Base-by-base conservation (phyloP, 1,140 invertebrate species). In the Drosophila biarmipes region DNA sequence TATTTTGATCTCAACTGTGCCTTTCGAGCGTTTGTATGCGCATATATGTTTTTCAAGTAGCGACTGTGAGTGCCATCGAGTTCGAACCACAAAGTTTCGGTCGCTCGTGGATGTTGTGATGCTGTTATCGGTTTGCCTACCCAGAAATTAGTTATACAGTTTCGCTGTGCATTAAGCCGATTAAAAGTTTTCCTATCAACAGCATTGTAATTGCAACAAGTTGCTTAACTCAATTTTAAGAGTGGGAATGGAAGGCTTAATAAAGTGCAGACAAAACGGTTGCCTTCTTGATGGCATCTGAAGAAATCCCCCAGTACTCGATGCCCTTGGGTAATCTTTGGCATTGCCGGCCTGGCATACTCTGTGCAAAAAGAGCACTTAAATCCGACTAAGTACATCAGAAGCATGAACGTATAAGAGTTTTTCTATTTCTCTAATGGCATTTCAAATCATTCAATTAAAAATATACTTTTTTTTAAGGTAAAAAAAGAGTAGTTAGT, bases 111-210 rank as follows among this genome's bases (percentile, higher is more conserved):
- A n/a, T 40, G 62, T 46, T 66, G 34, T 68, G 24, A 46, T 45
- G 34, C 17, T 55, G 40, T 37, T 55, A 15, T 45, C 34, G 27
- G 24, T 53, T 46, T 45, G 40, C 46, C 27, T 67, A 54, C 12
- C 37, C 17, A 45, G 57, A 76, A 78, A 84, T 72, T 48, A 63
- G 61, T 73, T 63, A 66, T 67, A 58, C 59, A 59, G 66, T 73
- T 53, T 57, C 62, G 35, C 56, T 46, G 19, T 53, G 24, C 54
- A 64, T 67, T 68, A 56, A 43, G 66, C 42, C 56, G 54, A 76
- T 85, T 72, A 61, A 78, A 80, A 82, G 45, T 80, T 79, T 75
- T 67, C 17, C 61, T 43, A 73, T 73, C 67, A 72, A 64, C 68
- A 53, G 27, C 31, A 69, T 54, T 40, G 29, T 77, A 29, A 49